Evolutionary conservation across 1,140 invertebrate species (phyloP).

Genomic region (Pararge aegeria): DNA sequence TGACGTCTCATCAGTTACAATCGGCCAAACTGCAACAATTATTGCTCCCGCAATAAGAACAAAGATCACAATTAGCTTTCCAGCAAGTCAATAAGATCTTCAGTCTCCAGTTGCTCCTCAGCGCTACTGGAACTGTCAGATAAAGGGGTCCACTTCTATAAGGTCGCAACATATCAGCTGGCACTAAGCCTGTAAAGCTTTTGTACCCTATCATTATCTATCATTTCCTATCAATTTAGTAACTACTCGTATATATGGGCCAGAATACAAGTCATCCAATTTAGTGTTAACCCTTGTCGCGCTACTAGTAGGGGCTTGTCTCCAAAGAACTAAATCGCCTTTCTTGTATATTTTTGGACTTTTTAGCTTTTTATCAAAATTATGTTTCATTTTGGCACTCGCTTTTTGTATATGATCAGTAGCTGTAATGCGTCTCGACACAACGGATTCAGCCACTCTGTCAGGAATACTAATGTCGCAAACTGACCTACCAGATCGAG

Average conservation of each 20-base stretch:
- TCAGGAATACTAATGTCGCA: not conserved
- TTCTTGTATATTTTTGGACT: constrained; percentile 20
- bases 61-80: not conserved
- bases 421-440: not conserved
- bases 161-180: not conserved
- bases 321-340: constrained; percentile 42
- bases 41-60: too few relatives aligned
- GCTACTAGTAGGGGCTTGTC: constrained; percentile 29
- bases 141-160: not conserved
- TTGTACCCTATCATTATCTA: not conserved
- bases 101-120: constrained; percentile 19
- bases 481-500: too few relatives aligned
- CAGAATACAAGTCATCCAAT: constrained; percentile 37
- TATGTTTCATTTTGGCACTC: not conserved
- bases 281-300: constrained; percentile 33
- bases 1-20: too few relatives aligned
- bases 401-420: not conserved
- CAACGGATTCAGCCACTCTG: not conserved
- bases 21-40: too few relatives aligned
- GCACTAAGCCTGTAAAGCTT: not conserved
- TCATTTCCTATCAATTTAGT: not conserved
- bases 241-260: constrained; percentile 38
- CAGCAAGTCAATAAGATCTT: constrained; percentile 26
- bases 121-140: constrained; percentile 23
- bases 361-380: not conserved